Percentiles rank a stretch among this genome's conserved stretches.
Evolutionary conservation across 2,888 invertebrate genomes (phyloP).

Genomic region (Plebejus anna): DNA sequence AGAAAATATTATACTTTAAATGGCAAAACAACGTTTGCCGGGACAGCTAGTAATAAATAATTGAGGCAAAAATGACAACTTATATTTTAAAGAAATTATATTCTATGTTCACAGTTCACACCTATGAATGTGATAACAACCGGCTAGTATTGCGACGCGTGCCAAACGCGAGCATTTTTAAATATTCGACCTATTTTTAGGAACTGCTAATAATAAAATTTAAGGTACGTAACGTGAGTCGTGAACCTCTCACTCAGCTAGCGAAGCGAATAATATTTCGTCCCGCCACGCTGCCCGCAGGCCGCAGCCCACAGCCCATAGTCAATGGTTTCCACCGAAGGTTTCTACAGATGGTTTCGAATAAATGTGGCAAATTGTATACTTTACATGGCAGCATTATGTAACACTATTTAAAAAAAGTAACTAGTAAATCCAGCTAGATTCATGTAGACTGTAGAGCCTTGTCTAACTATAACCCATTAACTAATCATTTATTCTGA

Average conservation of each 20-base stretch:
- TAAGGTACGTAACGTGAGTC: conserved; percentile 64
- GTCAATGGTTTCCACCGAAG: conserved; percentile 33
- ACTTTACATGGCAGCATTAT: conserved; percentile 48
- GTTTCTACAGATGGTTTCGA: conserved; percentile 32
- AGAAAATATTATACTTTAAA: no score
- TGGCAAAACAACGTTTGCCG: no score
- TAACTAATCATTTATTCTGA: no score
- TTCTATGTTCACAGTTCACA: conserved; percentile 40
- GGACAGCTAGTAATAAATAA: no score
- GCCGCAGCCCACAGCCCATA: conserved; percentile 29
- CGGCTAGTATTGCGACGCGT: conserved; percentile 58
- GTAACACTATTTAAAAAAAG: background rate
- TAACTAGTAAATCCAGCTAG: no score
- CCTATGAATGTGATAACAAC: conserved; percentile 59
- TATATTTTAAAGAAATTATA: background rate
- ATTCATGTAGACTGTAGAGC: no score
- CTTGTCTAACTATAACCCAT: no score
- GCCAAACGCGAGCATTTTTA: conserved; percentile 68
- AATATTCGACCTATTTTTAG: conserved; percentile 78
- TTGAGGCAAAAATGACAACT: no score
- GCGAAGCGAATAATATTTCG: conserved; percentile 44
- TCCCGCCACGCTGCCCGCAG: conserved; percentile 24
- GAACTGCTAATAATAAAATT: conserved; percentile 73
- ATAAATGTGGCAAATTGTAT: conserved; percentile 43
- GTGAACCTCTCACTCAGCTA: conserved; percentile 68